Base-by-base conservation (phyloP, 2,113 vertebrate species). In the Phalacrocorax pelagicus region DNA sequence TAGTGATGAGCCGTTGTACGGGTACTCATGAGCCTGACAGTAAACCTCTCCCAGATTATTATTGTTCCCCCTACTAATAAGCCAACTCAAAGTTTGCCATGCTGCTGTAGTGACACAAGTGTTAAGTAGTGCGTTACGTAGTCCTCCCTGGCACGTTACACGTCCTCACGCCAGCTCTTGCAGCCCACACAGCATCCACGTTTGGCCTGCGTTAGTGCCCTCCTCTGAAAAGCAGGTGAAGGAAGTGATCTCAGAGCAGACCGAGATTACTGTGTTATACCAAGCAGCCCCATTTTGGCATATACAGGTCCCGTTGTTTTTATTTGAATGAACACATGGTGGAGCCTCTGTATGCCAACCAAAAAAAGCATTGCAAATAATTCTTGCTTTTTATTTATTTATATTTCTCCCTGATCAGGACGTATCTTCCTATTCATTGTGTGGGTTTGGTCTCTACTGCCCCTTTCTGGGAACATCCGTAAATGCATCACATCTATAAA, bases 391-490 rank as follows among this genome's bases (percentile, higher is more conserved):
- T 51, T 21, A 19, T 71, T 91, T 92, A 9, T 71, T 91, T 92
- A 9, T 47, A 19, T 74, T 89, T 90, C 84, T 81, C 24, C 23
- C 42, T 11, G 5, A 22, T 51, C 44, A 82, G 81, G 78, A 44
- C 0, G 0, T 49, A 10, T n/a, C 30, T 47, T 58, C 20, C 80
- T 61, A 19, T 65, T 85, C 36, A 5, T 75, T 1, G 5, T 47
- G 38, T 96, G 91, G 38, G n/a, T 81, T 83, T 94, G 90, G 96
- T 97, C 95, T 97, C 89, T 97, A 74, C 94, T 96, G 97, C 96
- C 97, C 95, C 97, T 97, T 58, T 96, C 96, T 88, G 95, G 96
- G 85, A 94, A 77, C 69, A 93, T 86, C 63, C 83, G 27, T 88
- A 96, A 96, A 52, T 2, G 2, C 95, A 96, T 61, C 91, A 73